Percentiles rank a stretch among this genome's conserved stretches.
Conservation (phyloP, 2,888 invertebrate species). For the Drosophila buzzatii region DNA sequence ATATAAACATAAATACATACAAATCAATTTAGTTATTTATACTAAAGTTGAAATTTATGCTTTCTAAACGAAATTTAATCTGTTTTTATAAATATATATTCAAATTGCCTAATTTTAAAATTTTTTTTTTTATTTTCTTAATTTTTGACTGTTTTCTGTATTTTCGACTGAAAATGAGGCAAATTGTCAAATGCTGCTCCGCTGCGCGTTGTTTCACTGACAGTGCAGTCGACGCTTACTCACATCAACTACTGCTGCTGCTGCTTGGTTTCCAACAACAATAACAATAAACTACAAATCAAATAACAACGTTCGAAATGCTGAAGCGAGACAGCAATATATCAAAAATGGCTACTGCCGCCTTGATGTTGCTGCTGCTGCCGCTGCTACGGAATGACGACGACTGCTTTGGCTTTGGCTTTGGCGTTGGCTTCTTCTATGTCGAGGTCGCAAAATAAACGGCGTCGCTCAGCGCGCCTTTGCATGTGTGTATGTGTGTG, state of each 20-base stretch:
- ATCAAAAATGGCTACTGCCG: slow-evolving; percentile 60
- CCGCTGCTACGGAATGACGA: slow-evolving; percentile 60
- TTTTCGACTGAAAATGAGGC: slow-evolving; percentile 1
- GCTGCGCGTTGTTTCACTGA: slow-evolving; percentile 1
- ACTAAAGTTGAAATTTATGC: neutral
- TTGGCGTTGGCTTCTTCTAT: slow-evolving; percentile 68
- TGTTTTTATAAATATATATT: neutral
- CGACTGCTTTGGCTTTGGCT: slow-evolving; percentile 38
- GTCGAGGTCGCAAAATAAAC: slow-evolving; percentile 75
- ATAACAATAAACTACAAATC: slow-evolving; percentile 38
- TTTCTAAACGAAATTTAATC: neutral
- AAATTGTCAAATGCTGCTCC: slow-evolving; percentile 1
- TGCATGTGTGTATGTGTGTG: slow-evolving; percentile 27
- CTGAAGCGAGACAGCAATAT: slow-evolving; percentile 46
- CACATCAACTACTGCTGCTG: slow-evolving; percentile 28
- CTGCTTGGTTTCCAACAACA: slow-evolving; percentile 58
- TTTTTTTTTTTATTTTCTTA: neutral
- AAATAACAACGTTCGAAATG: slow-evolving; percentile 45
- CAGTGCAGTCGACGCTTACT: slow-evolving; percentile 51
- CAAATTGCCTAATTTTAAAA: neutral
- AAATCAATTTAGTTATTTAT: neutral
- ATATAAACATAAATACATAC: neutral
- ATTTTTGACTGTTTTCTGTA: neutral
- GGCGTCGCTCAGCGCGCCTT: slow-evolving; percentile 50
- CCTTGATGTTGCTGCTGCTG: slow-evolving; percentile 24